Base-by-base conservation (phyloP, 2,888 invertebrate genomes). In the Matsumyia berberina region DNA sequence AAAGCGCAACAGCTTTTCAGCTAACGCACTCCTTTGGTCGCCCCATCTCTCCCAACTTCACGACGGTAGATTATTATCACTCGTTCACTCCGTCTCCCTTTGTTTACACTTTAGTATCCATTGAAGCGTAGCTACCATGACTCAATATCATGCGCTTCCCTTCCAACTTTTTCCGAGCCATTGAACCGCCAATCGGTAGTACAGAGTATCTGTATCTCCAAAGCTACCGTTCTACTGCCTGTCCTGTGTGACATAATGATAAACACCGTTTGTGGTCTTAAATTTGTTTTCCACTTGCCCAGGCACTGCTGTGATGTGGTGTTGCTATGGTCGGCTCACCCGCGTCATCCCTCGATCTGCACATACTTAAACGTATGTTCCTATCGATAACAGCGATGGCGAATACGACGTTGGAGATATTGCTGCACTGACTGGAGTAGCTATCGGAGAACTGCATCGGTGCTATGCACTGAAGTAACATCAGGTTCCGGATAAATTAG, bases 401-500 rank as follows among this genome's bases (percentile, higher is more conserved):
- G 24, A 24, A 1, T 24, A 24, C 24, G 24, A 24, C 1, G 19
- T 51, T 58, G 39, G 44, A 64, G 69, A 49, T 60, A 62, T 55
- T 39, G 31, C 12, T 64, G 33, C 44, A 53, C 4, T 42, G 5
- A 51, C 15, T 35, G 3, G n/a, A 11, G 17, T 8, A 19, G 29
- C 51, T 62, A 82, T 78, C 72, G 29, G 35, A 12, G 46, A 15
- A 37, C 29, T 64, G 35, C 35, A 70, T 81, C 77, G 24, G 64
- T 58, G 67, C 46, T 42, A 29, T 15, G 35, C 51, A 53, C 12
- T 44, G 19, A 57, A 69, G 80, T 72, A 78, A 60, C 53, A 60
- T 53, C 44, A 66, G 70, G 64, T 42, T 53, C 51, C 51, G 76
- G 76, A 66, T 70, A 70, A 82, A 82, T 76, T 82, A 76, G 76